phyloP scores from a whole-genome alignment of 2,888 invertebrate genomes.

The Ochropacha duplaris region DNA sequence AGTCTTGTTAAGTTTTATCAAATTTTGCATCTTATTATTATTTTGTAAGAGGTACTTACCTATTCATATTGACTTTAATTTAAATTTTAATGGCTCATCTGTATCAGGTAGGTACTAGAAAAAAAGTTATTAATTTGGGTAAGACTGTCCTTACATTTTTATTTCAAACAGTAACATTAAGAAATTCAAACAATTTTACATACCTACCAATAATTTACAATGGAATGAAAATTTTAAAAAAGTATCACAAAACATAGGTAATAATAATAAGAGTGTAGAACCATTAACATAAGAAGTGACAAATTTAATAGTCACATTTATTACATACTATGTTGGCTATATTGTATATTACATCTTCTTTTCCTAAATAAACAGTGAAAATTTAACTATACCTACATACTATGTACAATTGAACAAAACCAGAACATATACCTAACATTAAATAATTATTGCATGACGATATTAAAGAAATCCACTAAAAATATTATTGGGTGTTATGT shows the following conservation, averaged over 20 bases:
- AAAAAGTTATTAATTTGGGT: too few relatives aligned
- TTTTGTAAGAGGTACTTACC: too few relatives aligned
- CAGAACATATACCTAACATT: background rate
- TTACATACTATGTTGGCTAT: background rate
- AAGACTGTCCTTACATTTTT: background rate
- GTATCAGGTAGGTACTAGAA: too few relatives aligned
- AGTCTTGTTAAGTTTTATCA: too few relatives aligned
- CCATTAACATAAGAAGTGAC: background rate
- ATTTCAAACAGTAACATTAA: background rate
- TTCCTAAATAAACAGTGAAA: background rate
- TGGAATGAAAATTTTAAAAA: slow-evolving; percentile 29
- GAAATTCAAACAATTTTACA: slow-evolving; percentile 5
- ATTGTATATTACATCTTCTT: background rate
- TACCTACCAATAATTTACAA: slow-evolving; percentile 13
- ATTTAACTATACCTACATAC: background rate
- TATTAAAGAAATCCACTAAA: background rate
- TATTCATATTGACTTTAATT: background rate
- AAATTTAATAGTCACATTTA: background rate
- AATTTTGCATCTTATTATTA: too few relatives aligned
- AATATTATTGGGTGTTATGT: background rate
- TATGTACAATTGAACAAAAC: background rate
- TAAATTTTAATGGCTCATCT: background rate
- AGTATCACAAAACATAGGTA: slow-evolving; percentile 14
- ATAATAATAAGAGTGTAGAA: slow-evolving; percentile 3
- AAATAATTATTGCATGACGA: background rate